Base-by-base conservation (phyloP, 2,888 invertebrate species). In the Steinernema scapterisci region DNA sequence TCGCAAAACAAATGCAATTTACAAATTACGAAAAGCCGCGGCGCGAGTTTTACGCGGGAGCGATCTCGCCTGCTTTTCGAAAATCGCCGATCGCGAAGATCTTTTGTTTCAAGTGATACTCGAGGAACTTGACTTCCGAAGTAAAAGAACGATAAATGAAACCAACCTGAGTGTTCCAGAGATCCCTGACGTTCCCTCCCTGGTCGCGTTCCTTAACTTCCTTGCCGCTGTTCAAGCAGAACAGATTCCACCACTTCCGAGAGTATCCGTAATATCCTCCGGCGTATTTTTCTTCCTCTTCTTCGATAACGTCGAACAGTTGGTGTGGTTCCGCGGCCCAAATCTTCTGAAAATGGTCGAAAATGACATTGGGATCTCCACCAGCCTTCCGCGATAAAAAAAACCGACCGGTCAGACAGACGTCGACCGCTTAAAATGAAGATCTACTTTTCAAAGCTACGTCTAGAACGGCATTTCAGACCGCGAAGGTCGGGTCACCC, bases 121-220 rank as follows among this genome's bases (percentile, higher is more conserved):
- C 45, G 45, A 7, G 45, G 7, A 11, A 11, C 45, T 11, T 44
- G 16, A 73, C 45, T 16, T 1, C 23, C 70, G 31, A 19, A 44
- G 7, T 44, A 7, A n/a, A n/a, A n/a, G n/a, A n/a, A n/a, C n/a
- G n/a, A n/a, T n/a, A n/a, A n/a, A n/a, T n/a, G n/a, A n/a, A 9
- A 11, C 76, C 23, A n/a, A 80, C 84, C 78, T 85, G 86, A 5
- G 85, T 82, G 45, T 79, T 79, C 85, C 85, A 86, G 16, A 86
- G 73, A 75, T 86, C 84, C 25, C 86, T 51, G 9, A 85, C 77
- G 51, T 83, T 81, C 46, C 79, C 79, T 71, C 81, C 46, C 21
- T 74, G 38, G 44, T 76, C 51, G 5, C 71, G 27, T 23, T 72
- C 72, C 31, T 80, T 75, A 19, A 75, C 77, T 45, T 81, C 79